These are phyloP conservation scores for Panthera uncia DNA, from an alignment of 2,113 vertebrate genomes.

Conservation along the genomic window DNA sequence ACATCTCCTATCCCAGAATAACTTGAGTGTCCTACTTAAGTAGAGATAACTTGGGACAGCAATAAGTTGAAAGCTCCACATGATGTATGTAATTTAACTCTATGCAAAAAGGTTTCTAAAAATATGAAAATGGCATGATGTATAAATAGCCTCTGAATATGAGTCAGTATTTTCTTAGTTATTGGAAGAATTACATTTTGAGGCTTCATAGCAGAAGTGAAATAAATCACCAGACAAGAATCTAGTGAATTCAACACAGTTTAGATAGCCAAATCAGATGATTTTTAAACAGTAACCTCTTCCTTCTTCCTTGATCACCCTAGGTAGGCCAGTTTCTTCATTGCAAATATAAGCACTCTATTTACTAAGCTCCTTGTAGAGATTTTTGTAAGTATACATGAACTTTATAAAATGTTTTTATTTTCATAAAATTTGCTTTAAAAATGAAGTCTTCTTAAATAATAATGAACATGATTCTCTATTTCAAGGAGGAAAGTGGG, in stretches of 20 bases:
- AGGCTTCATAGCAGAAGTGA: not conserved
- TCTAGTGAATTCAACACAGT: not conserved
- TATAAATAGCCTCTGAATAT: not conserved
- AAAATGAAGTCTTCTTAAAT: not conserved
- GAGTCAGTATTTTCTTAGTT: slow-evolving; percentile 16
- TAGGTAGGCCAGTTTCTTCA: not conserved
- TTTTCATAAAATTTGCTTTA: not conserved
- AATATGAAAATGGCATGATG: not conserved
- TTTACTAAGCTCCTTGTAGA: not conserved
- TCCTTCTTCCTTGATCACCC: not conserved
- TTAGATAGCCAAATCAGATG: not conserved
- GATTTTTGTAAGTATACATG: not conserved
- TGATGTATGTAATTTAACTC: not conserved
- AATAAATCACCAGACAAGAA: not conserved
- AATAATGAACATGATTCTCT: not conserved
- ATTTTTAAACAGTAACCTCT: not conserved
- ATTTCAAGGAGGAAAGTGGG: not conserved
- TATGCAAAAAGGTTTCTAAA: not conserved
- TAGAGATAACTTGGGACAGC: not conserved
- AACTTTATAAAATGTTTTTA: not conserved
- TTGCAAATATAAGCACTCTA: not conserved
- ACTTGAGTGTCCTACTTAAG: not conserved
- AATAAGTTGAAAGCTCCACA: not conserved
- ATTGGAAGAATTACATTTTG: not conserved
- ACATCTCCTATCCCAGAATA: not conserved